Base-by-base conservation (phyloP, 2,888 invertebrate species). In the Trachelus tabidus region DNA sequence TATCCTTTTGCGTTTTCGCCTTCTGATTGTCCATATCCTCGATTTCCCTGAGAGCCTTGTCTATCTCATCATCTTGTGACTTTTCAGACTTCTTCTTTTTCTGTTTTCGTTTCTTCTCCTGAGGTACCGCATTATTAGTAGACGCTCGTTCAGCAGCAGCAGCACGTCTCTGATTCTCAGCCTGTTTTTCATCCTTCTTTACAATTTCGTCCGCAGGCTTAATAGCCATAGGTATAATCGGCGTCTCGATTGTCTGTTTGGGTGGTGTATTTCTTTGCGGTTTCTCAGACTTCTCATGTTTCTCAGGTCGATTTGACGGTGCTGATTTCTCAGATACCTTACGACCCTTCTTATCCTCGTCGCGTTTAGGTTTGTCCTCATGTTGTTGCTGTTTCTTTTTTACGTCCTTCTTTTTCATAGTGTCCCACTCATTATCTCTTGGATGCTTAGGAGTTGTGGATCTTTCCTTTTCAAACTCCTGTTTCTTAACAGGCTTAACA, bases 31-130 rank as follows among this genome's bases (percentile, higher is more conserved):
- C 89, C 89, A 92, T 89, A 69, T 87, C 88, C 68, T 90, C 90
- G 71, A 93, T 92, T 85, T 92, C 93, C 85, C 90, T 92, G 68
- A 92, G 85, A 75, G 92, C 92, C 81, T 91, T 91, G 79, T 93
- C 93, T 75, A 93, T 92, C 83, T 93, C 92, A 81, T 92, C 92
- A 73, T 90, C 91, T 30, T 86, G 80, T 4, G 84, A 81, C 78
- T 88, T 88, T 34, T 88, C 84, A 68, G 81, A 82, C 75, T 85
- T 85, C 77, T 86, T 89, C 33, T 78, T 73, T 75, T 89, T 91
- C 73, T 88, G 82, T 68, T 86, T 90, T 3, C 86, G 85, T 77
- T 87, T 90, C 80, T 90, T 90, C 69, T 88, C 87, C 68, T 79
- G 81, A 12, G 68, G 69, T 56, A 56, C 56, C 9, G 9, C 23